Conservation (phyloP, 2,888 invertebrate genomes). For the Platynereis dumerilii region DNA sequence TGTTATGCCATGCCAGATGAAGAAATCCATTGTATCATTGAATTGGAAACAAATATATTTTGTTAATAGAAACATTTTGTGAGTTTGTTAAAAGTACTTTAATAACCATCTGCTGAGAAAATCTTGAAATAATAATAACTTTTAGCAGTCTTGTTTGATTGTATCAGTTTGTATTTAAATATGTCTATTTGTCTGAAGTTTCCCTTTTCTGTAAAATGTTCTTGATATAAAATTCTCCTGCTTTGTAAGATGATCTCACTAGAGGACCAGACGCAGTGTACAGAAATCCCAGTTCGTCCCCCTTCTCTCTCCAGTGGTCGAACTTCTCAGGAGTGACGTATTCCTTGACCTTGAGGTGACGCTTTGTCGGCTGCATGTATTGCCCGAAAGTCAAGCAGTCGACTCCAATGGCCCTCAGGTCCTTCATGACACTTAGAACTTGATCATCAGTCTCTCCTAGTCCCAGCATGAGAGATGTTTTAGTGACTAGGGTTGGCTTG, state of each 20-base stretch:
- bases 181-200: too few species aligned
- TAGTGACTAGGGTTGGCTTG: conserved; percentile 86
- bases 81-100: too few species aligned
- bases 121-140: too few species aligned
- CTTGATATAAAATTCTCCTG: conserved; percentile 71
- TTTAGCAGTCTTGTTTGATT: too few species aligned
- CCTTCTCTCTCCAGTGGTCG: conserved; percentile 81
- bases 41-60: too few species aligned
- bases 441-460: conserved; percentile 68
- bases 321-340: conserved; percentile 97
- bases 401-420: conserved; percentile 80
- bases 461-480: conserved; percentile 98
- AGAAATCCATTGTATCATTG: too few species aligned
- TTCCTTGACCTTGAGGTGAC: conserved; percentile 89
- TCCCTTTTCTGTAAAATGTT: background rate
- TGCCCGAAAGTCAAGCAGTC: conserved; percentile 97
- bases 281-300: conserved; percentile 85
- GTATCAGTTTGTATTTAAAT: too few species aligned
- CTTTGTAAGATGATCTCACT: conserved; percentile 95
- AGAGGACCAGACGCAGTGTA: conserved; percentile 98
- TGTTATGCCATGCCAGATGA: too few species aligned
- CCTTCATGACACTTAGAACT: conserved; percentile 83
- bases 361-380: conserved; percentile 99
- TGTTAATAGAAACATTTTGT: too few species aligned
- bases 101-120: too few species aligned